Base-by-base conservation (phyloP, 1,140 invertebrate genomes). In the Melipona quadrifasciata region DNA sequence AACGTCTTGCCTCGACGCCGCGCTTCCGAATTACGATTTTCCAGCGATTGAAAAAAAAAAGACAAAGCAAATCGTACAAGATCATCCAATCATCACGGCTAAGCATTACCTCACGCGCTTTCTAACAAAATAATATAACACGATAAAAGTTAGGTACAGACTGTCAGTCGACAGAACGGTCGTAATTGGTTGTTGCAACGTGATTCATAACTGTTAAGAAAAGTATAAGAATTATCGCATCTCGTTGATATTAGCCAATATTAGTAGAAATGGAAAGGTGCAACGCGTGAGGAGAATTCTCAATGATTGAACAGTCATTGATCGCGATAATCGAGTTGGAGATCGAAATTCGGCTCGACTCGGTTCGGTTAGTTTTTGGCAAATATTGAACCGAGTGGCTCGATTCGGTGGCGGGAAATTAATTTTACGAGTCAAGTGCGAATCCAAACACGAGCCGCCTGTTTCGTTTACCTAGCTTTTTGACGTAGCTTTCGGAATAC, bases 401-500 rank as follows among this genome's bases (percentile, higher is more conserved):
- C 31, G 21, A 27, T 17, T 51, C n/a, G 53, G 6, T 21, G 19
- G 47, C 57, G 47, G 11, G 47, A 51, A 78, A 83, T 68, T 21
- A 78, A 71, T 57, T 78, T 39, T 21, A 61, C 74, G 71, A 72
- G 16, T n/a, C 21, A 61, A 61, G 65, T 68, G 65, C 47, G 53
- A 77, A 77, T 14, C 21, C 24, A 51, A 70, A 55, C 55, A 51
- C 80, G 80, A 16, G 21, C 27, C 39, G 61, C 24, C 65, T 53
- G n/a, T 70, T 70, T 61, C 65, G 55, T 61, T 67, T 51, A 34
- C 27, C 5, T 8, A 14, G 58, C 47, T 4, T 51, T 12, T 55
- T 24, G 67, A 27, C 5, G 65, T 39, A 61, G 71, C 71, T 58
- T 24, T 51, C 53, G 27, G 61, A 85, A 80, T 74, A 78, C 76